Conservation (phyloP, 1,140 invertebrate species). For the Nixonia krombeini region DNA sequence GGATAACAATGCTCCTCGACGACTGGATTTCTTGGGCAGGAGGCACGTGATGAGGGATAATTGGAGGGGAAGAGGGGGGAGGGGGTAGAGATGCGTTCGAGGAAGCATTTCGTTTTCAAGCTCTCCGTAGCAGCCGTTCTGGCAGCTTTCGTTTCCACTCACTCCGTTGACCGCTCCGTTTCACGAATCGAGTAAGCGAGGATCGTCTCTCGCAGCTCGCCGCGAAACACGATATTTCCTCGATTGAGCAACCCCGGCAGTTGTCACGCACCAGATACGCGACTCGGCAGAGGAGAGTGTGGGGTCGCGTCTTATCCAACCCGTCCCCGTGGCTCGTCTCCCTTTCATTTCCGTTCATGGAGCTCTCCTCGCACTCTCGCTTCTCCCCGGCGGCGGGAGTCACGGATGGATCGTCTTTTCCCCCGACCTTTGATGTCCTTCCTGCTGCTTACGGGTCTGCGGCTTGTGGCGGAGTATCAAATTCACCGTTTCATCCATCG, state of each 20-base stretch:
- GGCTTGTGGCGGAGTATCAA: too few relatives aligned
- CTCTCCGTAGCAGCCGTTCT: too few relatives aligned
- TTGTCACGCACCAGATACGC: slow-evolving; percentile 60
- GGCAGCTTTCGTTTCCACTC: background rate
- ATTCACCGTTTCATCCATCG: too few relatives aligned
- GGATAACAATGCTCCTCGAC: too few relatives aligned
- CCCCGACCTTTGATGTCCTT: too few relatives aligned
- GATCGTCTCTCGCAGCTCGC: slow-evolving; percentile 18
- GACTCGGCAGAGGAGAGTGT: slow-evolving; percentile 23
- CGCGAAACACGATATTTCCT: slow-evolving; percentile 62
- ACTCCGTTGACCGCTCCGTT: background rate
- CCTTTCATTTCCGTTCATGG: slow-evolving; percentile 55
- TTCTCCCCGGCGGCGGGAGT: slow-evolving; percentile 6
- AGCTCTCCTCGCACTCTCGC: slow-evolving; percentile 16
- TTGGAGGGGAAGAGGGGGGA: too few relatives aligned
- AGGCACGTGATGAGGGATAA: too few relatives aligned
- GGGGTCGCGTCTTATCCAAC: slow-evolving; percentile 15
- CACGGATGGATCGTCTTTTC: background rate
- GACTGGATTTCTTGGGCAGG: too few relatives aligned
- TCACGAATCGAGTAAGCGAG: background rate
- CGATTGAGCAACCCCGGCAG: slow-evolving; percentile 59
- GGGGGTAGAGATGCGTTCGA: too few relatives aligned
- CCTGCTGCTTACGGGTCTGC: too few relatives aligned
- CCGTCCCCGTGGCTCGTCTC: slow-evolving; percentile 31
- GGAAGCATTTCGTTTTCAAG: too few relatives aligned